phyloP scores from a whole-genome alignment of 1,140 invertebrate genomes.

The Drosophila melanica region DNA sequence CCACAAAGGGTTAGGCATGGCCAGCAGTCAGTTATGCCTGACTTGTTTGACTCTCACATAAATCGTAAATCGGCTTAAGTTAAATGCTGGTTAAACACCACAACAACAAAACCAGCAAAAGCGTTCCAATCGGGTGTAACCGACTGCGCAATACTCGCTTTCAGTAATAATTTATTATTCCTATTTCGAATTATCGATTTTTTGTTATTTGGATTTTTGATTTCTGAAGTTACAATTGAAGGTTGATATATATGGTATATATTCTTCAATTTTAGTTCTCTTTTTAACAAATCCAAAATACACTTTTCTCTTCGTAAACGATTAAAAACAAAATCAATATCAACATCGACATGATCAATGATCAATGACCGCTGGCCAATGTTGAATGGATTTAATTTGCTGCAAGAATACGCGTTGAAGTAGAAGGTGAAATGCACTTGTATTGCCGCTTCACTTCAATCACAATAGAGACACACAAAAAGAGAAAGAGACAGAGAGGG shows the following conservation, averaged over 20 bases:
- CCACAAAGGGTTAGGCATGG: constrained; percentile 4
- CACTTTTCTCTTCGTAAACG: too few relatives aligned
- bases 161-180: too few relatives aligned
- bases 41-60: constrained; percentile 47
- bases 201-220: too few relatives aligned
- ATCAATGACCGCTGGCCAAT: constrained; percentile 34
- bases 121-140: too few relatives aligned
- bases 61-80: constrained; percentile 71
- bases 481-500: neutral
- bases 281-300: too few relatives aligned
- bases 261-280: too few relatives aligned
- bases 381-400: constrained; percentile 71
- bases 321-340: neutral
- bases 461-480: constrained; percentile 20
- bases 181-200: too few relatives aligned
- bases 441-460: constrained; percentile 61
- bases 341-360: constrained; percentile 18
- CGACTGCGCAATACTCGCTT: too few relatives aligned
- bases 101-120: neutral
- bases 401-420: constrained; percentile 67
- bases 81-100: constrained; percentile 68
- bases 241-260: too few relatives aligned
- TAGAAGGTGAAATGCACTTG: constrained; percentile 75
- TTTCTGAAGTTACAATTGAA: too few relatives aligned
- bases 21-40: constrained; percentile 1